Evolutionary conservation across 2,888 invertebrate species (phyloP), one percentile per base, ranked within the genome.

Genomic region (Drosophila percnosoma): DNA sequence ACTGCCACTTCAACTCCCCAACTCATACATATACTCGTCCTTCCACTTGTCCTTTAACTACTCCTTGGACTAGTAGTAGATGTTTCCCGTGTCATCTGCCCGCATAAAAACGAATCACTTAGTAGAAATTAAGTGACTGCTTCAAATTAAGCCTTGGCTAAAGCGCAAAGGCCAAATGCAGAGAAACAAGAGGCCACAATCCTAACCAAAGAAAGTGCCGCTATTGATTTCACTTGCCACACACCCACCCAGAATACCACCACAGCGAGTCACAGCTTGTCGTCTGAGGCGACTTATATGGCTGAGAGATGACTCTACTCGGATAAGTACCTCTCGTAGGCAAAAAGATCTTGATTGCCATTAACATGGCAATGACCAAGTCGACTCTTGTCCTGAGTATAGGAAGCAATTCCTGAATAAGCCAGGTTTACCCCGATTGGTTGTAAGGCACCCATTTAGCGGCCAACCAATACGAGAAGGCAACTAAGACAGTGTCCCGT

Each of bases 41-140:
- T 15, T 15, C 36, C 24, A 18, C 53, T 3, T 18, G 34, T 18
- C 53, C 34, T 24, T 53, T 53, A 24, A 24, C 8, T 24, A 15
- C 24, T 34, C 10, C 34, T 36, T 53, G 24, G 1, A 11, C 15
- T 34, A 34, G 21, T 34, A 10, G 48, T 18, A 8, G 27, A 27
- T 10, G 38, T 21, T 21, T 45, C 33, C n/a, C 27, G 31, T 52
- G n/a, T 18, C 53, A 48, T 51, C 52, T 40, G 57, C 31, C 36
- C 57, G 70, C 64, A 73, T 66, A 66, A 78, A 65, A 75, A 29
- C 49, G 66, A 36, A 64, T 67, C 69, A 81, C 70, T 79, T 77
- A 77, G 73, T 81, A 68, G 71, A 74, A 74, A 74, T 60, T 70
- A 66, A 77, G 59, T 66, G 74, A 71, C 61, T 68, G 65, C 34